A percentile compares a stretch with the other conserved stretches of the same genome.
Evolutionary conservation across 2,888 invertebrate species (phyloP).

Genomic region (Nezara viridula): DNA sequence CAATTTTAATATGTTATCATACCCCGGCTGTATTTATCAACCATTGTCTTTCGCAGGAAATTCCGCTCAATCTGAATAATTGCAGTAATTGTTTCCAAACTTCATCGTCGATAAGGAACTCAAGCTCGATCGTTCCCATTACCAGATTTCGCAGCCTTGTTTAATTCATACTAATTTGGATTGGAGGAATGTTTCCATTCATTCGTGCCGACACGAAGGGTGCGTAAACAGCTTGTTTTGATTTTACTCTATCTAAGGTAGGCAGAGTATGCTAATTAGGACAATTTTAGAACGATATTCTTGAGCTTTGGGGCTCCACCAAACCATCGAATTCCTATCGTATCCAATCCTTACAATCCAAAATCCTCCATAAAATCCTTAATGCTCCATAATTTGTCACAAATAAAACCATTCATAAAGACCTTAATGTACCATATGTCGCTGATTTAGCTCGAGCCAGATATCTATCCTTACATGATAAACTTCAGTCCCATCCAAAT

Average conservation of each 20-base stretch:
- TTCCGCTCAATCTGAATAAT: background rate
- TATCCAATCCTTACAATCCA: too few species aligned
- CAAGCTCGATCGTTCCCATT: background rate
- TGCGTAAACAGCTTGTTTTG: background rate
- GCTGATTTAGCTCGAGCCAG: too few species aligned
- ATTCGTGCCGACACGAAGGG: background rate
- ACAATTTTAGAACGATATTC: too few species aligned
- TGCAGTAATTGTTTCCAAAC: background rate
- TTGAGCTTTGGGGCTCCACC: too few species aligned
- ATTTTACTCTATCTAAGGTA: background rate
- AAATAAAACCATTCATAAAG: too few species aligned
- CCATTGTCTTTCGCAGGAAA: background rate
- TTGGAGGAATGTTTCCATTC: background rate
- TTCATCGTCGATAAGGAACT: background rate
- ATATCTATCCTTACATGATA: too few species aligned
- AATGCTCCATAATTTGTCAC: too few species aligned
- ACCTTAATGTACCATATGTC: too few species aligned
- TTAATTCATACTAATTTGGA: background rate
- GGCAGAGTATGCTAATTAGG: too few species aligned
- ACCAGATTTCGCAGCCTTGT: background rate
- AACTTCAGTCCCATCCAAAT: too few species aligned
- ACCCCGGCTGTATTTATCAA: background rate
- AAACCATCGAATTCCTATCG: too few species aligned
- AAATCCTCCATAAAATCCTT: too few species aligned
- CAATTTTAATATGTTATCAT: constrained; percentile 36